Percentiles rank a stretch among this genome's conserved stretches.
Evolutionary conservation across 2,797 vertebrate species (phyloP).

Genomic region (Heteromormyrus szaboi): DNA sequence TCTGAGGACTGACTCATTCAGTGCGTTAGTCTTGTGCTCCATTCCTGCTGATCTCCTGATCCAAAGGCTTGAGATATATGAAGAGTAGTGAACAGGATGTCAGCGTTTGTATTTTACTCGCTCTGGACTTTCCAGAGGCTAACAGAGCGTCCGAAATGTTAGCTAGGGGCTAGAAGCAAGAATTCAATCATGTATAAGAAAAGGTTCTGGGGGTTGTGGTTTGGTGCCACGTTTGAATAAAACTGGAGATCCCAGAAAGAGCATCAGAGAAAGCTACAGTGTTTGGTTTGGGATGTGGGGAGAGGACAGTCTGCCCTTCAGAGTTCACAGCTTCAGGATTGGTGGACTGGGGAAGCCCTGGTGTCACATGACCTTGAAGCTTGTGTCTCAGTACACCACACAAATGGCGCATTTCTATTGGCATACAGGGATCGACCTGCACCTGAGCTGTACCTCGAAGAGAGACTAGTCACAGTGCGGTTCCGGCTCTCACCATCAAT

Average conservation of each 20-base stretch:
- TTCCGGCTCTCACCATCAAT: not conserved
- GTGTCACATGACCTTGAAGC: not conserved
- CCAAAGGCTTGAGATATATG: not conserved
- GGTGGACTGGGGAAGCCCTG: not conserved
- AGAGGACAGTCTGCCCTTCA: not conserved
- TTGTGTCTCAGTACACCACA: not conserved
- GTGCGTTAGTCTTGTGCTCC: not conserved
- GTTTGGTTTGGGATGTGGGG: not conserved
- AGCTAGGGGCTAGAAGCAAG: constrained; percentile 46
- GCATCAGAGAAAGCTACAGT: not conserved
- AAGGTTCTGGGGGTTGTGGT: constrained; percentile 38
- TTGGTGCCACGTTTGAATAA: constrained; percentile 15
- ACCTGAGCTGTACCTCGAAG: not conserved
- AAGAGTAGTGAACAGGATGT: not conserved
- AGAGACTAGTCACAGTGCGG: not conserved
- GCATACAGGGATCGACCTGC: not conserved
- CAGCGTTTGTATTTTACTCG: not conserved
- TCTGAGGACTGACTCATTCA: not conserved
- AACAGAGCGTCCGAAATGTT: constrained; percentile 24
- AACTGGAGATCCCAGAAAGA: not conserved
- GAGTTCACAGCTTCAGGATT: not conserved
- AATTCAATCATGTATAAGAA: constrained; percentile 34
- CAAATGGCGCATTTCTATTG: not conserved
- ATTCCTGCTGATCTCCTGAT: not conserved
- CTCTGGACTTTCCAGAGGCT: constrained; percentile 38